A percentile compares a stretch with the other conserved stretches of the same genome.
Evolutionary conservation across 2,888 invertebrate species (phyloP).

Genomic region (Lithophane socia): DNA sequence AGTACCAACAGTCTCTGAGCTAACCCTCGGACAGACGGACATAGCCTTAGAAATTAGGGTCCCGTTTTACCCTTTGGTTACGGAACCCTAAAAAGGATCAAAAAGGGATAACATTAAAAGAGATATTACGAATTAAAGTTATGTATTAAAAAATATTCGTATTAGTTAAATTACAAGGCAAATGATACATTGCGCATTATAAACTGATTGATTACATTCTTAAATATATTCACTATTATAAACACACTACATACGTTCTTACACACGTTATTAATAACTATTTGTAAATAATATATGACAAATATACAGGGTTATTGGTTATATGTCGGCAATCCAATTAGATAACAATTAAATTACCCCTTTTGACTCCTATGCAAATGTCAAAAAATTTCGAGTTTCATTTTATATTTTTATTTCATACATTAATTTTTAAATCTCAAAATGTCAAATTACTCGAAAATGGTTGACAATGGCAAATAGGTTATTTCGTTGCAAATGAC

Average conservation of each 20-base stretch:
- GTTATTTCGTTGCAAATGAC: too few relatives aligned
- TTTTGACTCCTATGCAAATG: too few relatives aligned
- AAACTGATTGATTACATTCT: constrained; percentile 52
- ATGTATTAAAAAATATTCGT: constrained; percentile 61
- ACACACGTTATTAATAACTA: constrained; percentile 21
- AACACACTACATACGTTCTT: constrained; percentile 39
- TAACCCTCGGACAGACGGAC: too few relatives aligned
- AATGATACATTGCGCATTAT: constrained; percentile 47
- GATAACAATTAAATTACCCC: neutral
- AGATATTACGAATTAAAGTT: constrained; percentile 28
- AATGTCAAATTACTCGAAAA: too few relatives aligned
- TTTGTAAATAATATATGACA: constrained; percentile 5
- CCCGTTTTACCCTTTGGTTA: too few relatives aligned
- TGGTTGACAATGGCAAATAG: too few relatives aligned
- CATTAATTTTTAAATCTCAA: too few relatives aligned
- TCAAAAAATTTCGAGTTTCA: too few relatives aligned
- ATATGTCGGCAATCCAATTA: too few relatives aligned
- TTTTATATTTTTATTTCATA: too few relatives aligned
- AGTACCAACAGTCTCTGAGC: too few relatives aligned
- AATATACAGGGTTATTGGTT: neutral
- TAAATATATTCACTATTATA: constrained; percentile 26
- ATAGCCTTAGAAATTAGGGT: too few relatives aligned
- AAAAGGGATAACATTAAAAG: constrained; percentile 27
- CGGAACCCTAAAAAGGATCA: neutral
- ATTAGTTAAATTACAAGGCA: constrained; percentile 57